Evolutionary conservation across 2,113 vertebrate species (phyloP), one percentile per base, ranked within the genome.

Genomic region (Corapipo altera): DNA sequence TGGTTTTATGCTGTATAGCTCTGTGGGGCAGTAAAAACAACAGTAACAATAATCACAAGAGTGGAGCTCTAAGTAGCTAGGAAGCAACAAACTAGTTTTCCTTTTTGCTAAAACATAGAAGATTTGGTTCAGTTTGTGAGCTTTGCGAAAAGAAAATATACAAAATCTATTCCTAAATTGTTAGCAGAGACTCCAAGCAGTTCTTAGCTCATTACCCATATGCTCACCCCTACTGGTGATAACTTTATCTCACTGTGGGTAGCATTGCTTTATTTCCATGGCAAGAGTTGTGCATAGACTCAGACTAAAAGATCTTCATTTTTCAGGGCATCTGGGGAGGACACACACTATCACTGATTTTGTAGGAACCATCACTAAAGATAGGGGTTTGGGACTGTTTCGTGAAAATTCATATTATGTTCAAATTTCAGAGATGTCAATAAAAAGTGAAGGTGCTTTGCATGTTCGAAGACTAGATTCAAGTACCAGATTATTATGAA

Each of bases 151-250:
- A 87, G 32, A 62, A 89, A 84, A 78, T 2, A 67, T 85, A 91
- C 8, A 35, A 78, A 88, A 74, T 33, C 46, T 88, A 80, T 65
- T 94, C 59, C 70, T 78, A 91, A 86, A 91, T 83, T 74, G 15
- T 32, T 78, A 91, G 44, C 54, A 88, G 64, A 86, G 72, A 46
- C 33, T 82, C 89, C 54, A 89, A 86, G 51, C 41, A 73, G 44
- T 78, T 88, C 65, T 89, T 88, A 90, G 67, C 69, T 91, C 44
- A 10, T 91, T 83, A 66, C 26, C 83, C 85, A 76, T 97, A 76
- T 85, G 80, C 54, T 93, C 85, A 62, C 10, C 4, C 35, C 46
- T 85, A 57, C 52, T 43, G 28, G 26, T 1, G 37, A 55, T 72
- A 89, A 70, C 44, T 96, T 95, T 61, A 78, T 52, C 37, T 95